phyloP scores from a whole-genome alignment of 2,888 invertebrate genomes.

The Sesia bembeciformis region DNA sequence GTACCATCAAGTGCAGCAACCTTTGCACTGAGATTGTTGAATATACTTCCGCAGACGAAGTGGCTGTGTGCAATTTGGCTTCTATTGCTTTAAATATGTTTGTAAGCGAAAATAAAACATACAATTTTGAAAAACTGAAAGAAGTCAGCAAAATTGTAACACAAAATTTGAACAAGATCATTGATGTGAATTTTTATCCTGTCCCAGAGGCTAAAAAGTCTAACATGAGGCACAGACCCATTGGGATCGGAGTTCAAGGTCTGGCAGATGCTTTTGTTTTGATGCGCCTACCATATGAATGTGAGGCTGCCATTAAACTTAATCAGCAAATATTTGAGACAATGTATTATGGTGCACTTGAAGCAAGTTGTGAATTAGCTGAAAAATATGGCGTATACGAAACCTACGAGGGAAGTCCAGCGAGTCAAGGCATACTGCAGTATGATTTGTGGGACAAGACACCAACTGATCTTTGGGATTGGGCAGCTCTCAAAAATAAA shows the following conservation, averaged over 20 bases:
- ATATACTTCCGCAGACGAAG: conserved; percentile 92
- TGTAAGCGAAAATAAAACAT: conserved; percentile 84
- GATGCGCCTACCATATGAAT: conserved; percentile 95
- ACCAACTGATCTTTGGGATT: conserved; percentile 92
- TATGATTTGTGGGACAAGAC: conserved; percentile 98
- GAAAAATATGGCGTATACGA: conserved; percentile 89
- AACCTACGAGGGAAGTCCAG: conserved; percentile 93
- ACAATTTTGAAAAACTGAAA: conserved; percentile 90
- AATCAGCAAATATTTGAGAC: conserved; percentile 99
- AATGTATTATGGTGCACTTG: conserved; percentile 96
- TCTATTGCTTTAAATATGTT: conserved; percentile 98
- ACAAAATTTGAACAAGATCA: conserved; percentile 95
- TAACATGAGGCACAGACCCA: conserved; percentile 89
- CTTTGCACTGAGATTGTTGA: conserved; percentile 98
- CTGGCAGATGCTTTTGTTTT: conserved; percentile 97
- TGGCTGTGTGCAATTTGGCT: conserved; percentile 98
- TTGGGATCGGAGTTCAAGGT: conserved; percentile 97
- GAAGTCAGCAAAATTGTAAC: conserved; percentile 92
- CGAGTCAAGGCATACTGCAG: conserved; percentile 95
- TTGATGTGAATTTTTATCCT: conserved; percentile 97
- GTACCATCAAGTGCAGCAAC: conserved; percentile 98
- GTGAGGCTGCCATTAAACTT: conserved; percentile 85
- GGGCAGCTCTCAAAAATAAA: conserved; percentile 86
- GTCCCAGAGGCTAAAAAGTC: conserved; percentile 90
- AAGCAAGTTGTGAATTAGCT: conserved; percentile 96